Percentiles rank a stretch among this genome's conserved stretches.
Evolutionary conservation across 2,888 invertebrate species (phyloP).

Genomic region (Dasypolia templi): DNA sequence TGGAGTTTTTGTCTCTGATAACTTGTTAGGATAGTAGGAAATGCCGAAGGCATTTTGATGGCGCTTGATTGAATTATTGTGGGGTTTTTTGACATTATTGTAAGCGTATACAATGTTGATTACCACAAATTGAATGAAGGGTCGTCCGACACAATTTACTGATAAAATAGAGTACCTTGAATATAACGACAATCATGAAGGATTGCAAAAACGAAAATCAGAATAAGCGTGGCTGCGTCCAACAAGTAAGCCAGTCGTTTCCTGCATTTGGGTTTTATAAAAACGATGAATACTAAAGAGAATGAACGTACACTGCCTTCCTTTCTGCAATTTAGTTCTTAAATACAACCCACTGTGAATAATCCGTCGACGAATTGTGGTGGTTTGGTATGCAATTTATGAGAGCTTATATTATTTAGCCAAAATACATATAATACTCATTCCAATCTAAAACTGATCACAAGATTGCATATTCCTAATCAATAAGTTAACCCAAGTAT

Average conservation of each 20-base stretch:
- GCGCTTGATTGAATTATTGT: constrained; percentile 44
- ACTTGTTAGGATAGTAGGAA: constrained; percentile 45
- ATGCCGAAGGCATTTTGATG: constrained; percentile 43
- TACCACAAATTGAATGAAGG: neutral
- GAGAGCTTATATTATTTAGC: neutral
- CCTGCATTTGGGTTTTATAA: too few relatives aligned
- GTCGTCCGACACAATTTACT: neutral
- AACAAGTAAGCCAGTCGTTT: neutral
- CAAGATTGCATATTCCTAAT: constrained; percentile 22
- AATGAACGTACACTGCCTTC: too few relatives aligned
- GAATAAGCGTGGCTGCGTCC: neutral
- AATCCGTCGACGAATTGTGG: neutral
- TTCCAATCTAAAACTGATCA: neutral
- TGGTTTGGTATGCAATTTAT: neutral
- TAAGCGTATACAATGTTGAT: neutral
- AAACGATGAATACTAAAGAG: neutral
- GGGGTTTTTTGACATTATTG: constrained; percentile 15
- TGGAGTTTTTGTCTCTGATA: constrained; percentile 39
- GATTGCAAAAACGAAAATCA: neutral
- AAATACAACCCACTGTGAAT: neutral
- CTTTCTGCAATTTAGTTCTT: neutral
- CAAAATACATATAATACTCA: neutral
- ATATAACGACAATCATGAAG: neutral
- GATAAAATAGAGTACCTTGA: neutral
- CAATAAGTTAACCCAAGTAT: constrained; percentile 17